Percentiles rank a stretch among this genome's conserved stretches.
Conservation (phyloP, 2,888 invertebrate genomes). For the Drosophila antonietae region DNA sequence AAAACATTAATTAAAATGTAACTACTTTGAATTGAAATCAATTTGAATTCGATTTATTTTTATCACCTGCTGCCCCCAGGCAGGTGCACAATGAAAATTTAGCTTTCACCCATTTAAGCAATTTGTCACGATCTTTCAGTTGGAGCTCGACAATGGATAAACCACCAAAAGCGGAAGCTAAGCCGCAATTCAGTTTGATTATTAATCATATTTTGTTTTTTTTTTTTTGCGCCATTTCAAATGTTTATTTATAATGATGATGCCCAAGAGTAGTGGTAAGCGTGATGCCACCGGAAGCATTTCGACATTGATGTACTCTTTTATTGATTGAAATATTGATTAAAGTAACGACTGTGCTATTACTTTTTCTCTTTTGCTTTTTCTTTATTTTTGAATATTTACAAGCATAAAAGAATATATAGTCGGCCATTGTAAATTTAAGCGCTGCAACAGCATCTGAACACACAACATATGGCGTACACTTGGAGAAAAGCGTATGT, state of each 20-base stretch:
- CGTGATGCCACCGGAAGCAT: constrained; percentile 21
- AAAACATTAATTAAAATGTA: constrained; percentile 8
- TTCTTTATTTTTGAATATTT: constrained; percentile 6
- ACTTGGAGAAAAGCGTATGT: not conserved
- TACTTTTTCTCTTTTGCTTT: not conserved
- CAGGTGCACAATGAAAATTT: constrained; percentile 8
- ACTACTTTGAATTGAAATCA: constrained; percentile 3
- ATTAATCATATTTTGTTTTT: constrained; percentile 1
- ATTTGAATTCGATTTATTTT: not conserved
- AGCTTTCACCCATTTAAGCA: constrained; percentile 23
- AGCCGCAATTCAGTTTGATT: constrained; percentile 25
- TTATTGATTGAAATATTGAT: constrained; percentile 48
- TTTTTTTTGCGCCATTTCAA: constrained; percentile 6
- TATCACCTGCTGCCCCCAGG: not conserved
- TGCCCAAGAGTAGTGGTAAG: constrained; percentile 23
- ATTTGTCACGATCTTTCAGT: constrained; percentile 36
- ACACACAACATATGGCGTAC: constrained; percentile 12
- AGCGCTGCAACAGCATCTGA: constrained; percentile 13
- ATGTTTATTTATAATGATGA: constrained; percentile 35
- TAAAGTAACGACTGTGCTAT: constrained; percentile 25
- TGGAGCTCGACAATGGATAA: constrained; percentile 11
- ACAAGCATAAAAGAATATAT: constrained; percentile 16
- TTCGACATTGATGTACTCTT: constrained; percentile 36
- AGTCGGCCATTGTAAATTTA: constrained; percentile 24
- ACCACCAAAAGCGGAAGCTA: constrained; percentile 28